phyloP scores from a whole-genome alignment of 2,888 invertebrate species.

The Tricholauxania praeusta region DNA sequence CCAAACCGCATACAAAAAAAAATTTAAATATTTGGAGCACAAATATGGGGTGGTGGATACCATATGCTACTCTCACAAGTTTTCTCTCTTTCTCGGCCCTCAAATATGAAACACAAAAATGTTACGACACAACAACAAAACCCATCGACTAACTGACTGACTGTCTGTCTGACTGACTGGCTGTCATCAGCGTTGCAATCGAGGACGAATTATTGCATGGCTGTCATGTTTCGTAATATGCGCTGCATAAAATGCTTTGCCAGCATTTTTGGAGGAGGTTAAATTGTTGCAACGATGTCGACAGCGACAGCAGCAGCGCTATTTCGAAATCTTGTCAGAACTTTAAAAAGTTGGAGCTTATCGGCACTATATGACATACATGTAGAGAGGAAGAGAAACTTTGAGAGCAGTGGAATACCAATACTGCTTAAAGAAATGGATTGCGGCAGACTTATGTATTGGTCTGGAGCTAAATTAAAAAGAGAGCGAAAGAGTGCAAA shows the following conservation, averaged over 20 bases:
- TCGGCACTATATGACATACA: conserved; percentile 7
- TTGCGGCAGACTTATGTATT: background rate
- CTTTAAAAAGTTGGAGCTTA: conserved; percentile 38
- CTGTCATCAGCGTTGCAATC: conserved; percentile 51
- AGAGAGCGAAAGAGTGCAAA: too few species aligned
- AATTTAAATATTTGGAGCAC: too few species aligned
- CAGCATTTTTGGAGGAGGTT: conserved; percentile 52
- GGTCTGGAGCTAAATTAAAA: background rate
- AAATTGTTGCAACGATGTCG: conserved; percentile 20
- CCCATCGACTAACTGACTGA: conserved; percentile 43
- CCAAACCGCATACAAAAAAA: background rate
- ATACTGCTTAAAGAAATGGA: background rate
- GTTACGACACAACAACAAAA: conserved; percentile 41
- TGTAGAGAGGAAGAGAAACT: background rate
- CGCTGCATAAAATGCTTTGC: conserved; percentile 51
- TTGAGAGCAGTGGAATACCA: background rate
- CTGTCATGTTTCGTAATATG: conserved; percentile 64
- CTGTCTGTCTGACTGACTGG: conserved; percentile 20
- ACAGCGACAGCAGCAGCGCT: conserved; percentile 19
- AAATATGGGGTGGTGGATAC: too few species aligned
- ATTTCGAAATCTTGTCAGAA: conserved; percentile 43
- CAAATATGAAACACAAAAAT: conserved; percentile 32
- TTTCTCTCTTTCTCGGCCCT: conserved; percentile 1
- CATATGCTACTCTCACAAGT: too few species aligned
- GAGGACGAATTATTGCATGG: conserved; percentile 63